These are phyloP conservation scores for Drosophila nr. perissopoda DNA, from an alignment of 2,888 invertebrate species.

Conservation along the genomic window DNA sequence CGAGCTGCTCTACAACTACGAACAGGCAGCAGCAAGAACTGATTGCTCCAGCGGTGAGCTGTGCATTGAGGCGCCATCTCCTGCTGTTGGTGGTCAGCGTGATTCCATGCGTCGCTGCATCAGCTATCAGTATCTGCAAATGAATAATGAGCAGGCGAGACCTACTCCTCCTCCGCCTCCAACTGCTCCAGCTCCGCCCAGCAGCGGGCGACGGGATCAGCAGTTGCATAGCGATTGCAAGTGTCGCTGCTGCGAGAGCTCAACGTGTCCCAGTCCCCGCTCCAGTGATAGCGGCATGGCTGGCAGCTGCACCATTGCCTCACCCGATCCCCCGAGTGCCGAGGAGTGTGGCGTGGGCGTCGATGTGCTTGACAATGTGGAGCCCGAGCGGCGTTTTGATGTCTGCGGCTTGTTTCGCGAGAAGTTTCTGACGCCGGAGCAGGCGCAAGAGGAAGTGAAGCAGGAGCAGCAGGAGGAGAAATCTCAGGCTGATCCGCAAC, in stretches of 20 bases:
- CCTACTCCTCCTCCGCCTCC: constrained; percentile 26
- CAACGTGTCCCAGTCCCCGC: constrained; percentile 89
- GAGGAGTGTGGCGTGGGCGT: constrained; percentile 55
- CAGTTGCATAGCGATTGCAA: constrained; percentile 63
- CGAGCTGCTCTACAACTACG: constrained; percentile 86
- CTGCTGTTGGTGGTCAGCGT: constrained; percentile 22
- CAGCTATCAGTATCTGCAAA: constrained; percentile 85
- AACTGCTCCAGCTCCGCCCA: background rate
- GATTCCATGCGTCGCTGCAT: constrained; percentile 85
- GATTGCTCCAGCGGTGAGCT: constrained; percentile 70
- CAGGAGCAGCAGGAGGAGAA: constrained; percentile 13
- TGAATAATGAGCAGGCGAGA: constrained; percentile 62
- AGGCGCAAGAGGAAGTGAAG: constrained; percentile 53
- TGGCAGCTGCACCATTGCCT: constrained; percentile 91
- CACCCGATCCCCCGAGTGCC: constrained; percentile 87
- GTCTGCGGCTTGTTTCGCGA: constrained; percentile 84
- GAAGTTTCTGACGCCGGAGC: constrained; percentile 81
- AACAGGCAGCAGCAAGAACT: constrained; percentile 84
- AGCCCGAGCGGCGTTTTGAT: constrained; percentile 81
- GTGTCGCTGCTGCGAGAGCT: constrained; percentile 88
- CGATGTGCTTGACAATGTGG: constrained; percentile 60
- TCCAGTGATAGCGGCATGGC: constrained; percentile 93
- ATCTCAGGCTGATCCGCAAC: background rate
- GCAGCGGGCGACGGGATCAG: constrained; percentile 22
- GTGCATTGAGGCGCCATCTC: constrained; percentile 53